These are phyloP conservation scores for Quadroppia sp. DNA, from an alignment of 2,888 invertebrate genomes.

Conservation along the genomic window DNA sequence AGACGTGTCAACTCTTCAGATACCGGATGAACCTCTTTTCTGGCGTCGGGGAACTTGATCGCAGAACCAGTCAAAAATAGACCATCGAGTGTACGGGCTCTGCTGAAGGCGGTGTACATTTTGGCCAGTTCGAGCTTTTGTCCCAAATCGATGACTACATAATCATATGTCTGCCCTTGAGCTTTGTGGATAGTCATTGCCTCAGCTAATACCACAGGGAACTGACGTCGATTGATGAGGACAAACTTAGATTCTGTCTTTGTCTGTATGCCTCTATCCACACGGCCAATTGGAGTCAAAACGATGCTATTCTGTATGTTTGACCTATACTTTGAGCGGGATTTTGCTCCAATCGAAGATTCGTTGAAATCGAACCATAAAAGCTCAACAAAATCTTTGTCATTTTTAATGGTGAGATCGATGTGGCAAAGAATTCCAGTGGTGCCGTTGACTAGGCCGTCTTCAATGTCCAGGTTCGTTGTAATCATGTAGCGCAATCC, in stretches of 20 bases:
- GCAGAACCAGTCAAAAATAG: background rate
- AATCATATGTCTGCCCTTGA: constrained; percentile 45
- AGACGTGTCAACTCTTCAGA: too few relatives aligned
- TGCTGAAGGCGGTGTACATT: background rate
- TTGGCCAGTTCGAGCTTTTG: background rate
- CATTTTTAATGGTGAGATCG: background rate
- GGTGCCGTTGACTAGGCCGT: constrained; percentile 47
- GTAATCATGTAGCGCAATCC: constrained; percentile 45
- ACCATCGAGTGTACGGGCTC: background rate
- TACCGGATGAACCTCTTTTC: too few relatives aligned
- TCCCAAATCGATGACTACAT: constrained; percentile 31
- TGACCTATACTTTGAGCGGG: background rate
- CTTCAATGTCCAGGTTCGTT: constrained; percentile 45
- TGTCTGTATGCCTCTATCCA: background rate
- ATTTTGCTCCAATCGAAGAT: background rate
- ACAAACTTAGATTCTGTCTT: background rate
- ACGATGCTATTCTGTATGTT: background rate
- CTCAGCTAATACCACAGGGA: constrained; percentile 47
- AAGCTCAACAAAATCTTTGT: background rate
- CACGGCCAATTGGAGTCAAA: background rate
- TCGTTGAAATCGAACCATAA: background rate
- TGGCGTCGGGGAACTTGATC: too few relatives aligned
- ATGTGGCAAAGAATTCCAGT: constrained; percentile 43
- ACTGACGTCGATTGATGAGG: constrained; percentile 42
- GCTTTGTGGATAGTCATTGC: constrained; percentile 47